phyloP scores from a whole-genome alignment of 2,797 vertebrate species.

The Neopelma chrysocephalum region DNA sequence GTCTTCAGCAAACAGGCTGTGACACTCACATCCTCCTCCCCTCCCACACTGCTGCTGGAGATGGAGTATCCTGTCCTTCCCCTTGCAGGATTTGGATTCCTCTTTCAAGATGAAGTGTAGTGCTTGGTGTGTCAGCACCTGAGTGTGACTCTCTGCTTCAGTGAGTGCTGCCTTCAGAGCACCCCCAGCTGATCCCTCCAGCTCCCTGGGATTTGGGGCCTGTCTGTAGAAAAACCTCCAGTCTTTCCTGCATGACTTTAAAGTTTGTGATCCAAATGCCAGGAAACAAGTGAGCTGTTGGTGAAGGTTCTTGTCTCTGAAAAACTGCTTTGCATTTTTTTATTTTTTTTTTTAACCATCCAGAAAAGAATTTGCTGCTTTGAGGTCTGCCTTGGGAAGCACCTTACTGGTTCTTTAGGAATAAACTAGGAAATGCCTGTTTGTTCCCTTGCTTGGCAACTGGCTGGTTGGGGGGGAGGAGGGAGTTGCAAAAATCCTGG shows the following conservation, averaged over 20 bases:
- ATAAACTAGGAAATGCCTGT: background rate
- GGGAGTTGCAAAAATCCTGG: background rate
- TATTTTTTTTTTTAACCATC: background rate
- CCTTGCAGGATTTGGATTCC: background rate
- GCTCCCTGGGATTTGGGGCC: background rate
- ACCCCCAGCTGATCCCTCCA: background rate
- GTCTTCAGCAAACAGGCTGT: background rate
- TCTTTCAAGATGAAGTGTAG: background rate
- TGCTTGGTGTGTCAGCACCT: background rate
- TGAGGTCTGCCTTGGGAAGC: background rate
- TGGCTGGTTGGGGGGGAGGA: background rate
- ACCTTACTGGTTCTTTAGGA: background rate
- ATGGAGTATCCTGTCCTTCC: background rate
- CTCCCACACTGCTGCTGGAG: background rate
- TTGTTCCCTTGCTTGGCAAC: background rate
- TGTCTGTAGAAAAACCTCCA: background rate
- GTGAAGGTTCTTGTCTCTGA: background rate
- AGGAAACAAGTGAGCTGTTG: background rate
- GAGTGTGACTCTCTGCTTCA: background rate
- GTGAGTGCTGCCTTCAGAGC: background rate
- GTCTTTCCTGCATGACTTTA: background rate
- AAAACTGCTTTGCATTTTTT: background rate
- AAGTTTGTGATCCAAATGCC: background rate
- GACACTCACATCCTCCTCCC: background rate
- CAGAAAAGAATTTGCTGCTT: background rate